Percentiles rank a stretch among this genome's conserved stretches.
Conservation (phyloP, 64 coral and sea anemone species). For the Montipora sp. region DNA sequence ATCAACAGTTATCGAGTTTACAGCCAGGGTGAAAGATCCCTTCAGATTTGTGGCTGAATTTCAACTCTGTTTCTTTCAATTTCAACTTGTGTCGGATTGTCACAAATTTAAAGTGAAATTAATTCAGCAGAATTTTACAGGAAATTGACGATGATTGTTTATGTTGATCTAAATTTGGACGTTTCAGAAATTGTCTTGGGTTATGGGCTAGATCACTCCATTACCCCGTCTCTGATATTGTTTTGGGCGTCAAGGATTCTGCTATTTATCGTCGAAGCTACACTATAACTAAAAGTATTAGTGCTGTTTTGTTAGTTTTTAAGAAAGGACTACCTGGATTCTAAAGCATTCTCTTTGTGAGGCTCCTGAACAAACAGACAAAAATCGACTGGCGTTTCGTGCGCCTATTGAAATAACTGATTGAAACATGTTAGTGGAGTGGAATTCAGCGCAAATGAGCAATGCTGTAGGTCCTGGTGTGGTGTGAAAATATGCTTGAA, state of each 20-base stretch:
- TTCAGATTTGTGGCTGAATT: neutral
- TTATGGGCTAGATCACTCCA: neutral
- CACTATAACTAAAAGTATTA: neutral
- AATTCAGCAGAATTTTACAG: neutral
- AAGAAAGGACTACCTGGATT: neutral
- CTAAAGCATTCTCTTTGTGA: neutral
- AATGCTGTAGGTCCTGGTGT: neutral
- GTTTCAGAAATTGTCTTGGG: neutral
- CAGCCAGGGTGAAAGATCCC: neutral
- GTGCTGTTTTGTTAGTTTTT: neutral
- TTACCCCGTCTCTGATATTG: no score
- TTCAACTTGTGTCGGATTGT: neutral
- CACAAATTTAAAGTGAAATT: neutral
- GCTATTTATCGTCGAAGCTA: neutral
- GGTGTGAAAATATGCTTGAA: neutral
- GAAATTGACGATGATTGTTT: no score
- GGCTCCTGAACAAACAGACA: constrained; percentile 26
- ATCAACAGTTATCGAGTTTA: no score
- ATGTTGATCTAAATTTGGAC: no score
- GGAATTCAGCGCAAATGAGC: neutral
- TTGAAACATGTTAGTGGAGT: neutral
- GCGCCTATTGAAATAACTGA: neutral
- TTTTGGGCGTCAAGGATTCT: no score
- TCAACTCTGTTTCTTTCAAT: neutral
- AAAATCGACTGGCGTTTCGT: neutral